A percentile compares a stretch with the other conserved stretches of the same genome.
Evolutionary conservation across 1,140 invertebrate species (phyloP).

Genomic region (Lucilia cuprina): DNA sequence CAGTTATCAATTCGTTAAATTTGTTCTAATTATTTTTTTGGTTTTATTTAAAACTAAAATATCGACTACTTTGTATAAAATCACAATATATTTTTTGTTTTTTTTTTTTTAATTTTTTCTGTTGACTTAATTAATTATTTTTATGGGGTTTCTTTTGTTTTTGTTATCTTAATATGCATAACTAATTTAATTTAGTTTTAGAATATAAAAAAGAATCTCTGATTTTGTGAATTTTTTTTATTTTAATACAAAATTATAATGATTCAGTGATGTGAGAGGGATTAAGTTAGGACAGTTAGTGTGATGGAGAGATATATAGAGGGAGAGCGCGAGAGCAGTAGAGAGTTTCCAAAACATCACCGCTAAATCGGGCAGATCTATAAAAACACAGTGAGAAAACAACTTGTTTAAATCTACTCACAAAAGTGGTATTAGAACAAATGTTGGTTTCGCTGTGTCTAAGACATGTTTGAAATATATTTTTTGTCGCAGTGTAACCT

Average conservation of each 20-base stretch:
- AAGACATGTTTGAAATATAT: no score
- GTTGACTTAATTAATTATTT: not conserved
- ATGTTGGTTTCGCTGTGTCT: no score
- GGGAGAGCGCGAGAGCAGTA: not conserved
- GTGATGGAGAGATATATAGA: not conserved
- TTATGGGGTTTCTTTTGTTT: not conserved
- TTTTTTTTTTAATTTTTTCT: not conserved
- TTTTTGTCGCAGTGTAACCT: no score
- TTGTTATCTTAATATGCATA: not conserved
- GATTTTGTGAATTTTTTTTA: not conserved
- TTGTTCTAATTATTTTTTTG: conserved; percentile 25
- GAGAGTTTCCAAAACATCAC: not conserved
- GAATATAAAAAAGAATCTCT: conserved; percentile 12
- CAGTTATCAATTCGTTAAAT: conserved; percentile 31
- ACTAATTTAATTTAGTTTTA: conserved; percentile 3
- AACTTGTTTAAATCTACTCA: no score
- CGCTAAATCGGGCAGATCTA: not conserved
- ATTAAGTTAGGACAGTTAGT: not conserved
- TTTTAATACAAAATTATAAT: not conserved
- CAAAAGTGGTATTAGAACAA: no score
- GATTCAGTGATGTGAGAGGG: not conserved
- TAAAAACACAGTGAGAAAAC: no score
- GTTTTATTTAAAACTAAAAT: conserved; percentile 18
- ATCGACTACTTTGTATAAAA: conserved; percentile 34
- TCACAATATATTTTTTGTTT: conserved; percentile 21